phyloP scores from a whole-genome alignment of 2,113 vertebrate genomes.

The Phylloscopus trochilus region DNA sequence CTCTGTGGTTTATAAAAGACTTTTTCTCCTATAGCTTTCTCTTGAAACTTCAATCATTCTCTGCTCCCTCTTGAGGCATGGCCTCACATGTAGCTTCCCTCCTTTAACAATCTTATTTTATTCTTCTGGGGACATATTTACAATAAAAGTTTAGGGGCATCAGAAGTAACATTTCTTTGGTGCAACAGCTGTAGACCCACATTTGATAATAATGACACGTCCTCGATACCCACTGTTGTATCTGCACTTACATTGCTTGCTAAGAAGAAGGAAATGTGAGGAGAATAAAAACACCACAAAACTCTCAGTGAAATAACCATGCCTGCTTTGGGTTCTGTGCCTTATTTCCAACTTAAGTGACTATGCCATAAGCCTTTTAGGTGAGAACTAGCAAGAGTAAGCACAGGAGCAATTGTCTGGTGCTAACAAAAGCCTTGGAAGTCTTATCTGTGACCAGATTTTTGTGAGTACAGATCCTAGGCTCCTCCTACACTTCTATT shows the following conservation, averaged over 20 bases:
- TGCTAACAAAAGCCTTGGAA: neutral
- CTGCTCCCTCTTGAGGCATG: neutral
- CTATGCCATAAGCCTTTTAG: neutral
- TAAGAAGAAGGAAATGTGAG: neutral
- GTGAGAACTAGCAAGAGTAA: neutral
- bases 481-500: neutral
- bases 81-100: neutral
- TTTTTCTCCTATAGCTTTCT: conserved; percentile 11
- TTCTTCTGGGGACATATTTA: conserved; percentile 8
- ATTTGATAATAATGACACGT: neutral
- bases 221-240: neutral
- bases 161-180: conserved; percentile 7
- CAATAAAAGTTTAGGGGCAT: neutral
- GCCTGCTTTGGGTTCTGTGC: neutral
- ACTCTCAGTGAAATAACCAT: neutral
- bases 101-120: conserved; percentile 16
- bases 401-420: neutral
- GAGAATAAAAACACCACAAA: neutral
- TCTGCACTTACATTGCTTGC: neutral
- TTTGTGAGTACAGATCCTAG: neutral
- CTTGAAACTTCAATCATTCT: conserved; percentile 26
- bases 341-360: neutral
- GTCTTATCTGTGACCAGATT: neutral
- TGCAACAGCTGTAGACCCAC: neutral
- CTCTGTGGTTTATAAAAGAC: conserved; percentile 22